phyloP scores from a whole-genome alignment of 2,113 vertebrate genomes.

The Charadrius vociferus region DNA sequence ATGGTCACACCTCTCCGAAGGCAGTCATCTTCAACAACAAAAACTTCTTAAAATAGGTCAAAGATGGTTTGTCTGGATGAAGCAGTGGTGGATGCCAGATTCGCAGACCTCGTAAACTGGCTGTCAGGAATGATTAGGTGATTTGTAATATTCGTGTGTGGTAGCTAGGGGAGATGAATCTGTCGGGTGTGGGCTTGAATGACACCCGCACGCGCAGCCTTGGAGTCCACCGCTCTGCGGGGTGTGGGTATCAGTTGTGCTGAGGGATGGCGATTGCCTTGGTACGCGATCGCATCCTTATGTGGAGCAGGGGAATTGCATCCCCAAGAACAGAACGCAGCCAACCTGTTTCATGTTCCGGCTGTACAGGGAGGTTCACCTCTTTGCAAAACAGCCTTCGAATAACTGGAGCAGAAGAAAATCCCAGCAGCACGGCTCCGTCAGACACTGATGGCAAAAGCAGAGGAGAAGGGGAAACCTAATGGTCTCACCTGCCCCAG shows the following conservation, averaged over 20 bases:
- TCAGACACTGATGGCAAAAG: neutral
- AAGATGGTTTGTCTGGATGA: neutral
- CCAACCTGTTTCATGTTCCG: neutral
- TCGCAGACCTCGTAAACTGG: neutral
- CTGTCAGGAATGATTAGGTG: neutral
- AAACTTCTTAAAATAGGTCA: neutral
- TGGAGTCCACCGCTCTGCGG: neutral
- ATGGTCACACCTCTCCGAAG: neutral
- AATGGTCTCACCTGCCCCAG: neutral
- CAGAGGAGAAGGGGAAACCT: neutral
- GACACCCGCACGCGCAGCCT: neutral
- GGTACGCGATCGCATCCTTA: fast-evolving
- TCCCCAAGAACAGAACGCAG: neutral
- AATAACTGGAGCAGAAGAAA: neutral
- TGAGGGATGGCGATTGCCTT: neutral
- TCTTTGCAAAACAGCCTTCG: neutral
- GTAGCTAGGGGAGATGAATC: neutral
- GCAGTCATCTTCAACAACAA: neutral
- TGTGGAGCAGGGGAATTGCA: neutral
- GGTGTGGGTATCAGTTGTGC: neutral
- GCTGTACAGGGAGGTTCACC: neutral
- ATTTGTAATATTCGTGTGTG: neutral
- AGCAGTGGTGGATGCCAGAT: neutral
- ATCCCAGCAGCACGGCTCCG: neutral
- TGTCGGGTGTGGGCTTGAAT: neutral